Base-by-base conservation (phyloP, 2,888 invertebrate species). In the Fragum whitleyi region DNA sequence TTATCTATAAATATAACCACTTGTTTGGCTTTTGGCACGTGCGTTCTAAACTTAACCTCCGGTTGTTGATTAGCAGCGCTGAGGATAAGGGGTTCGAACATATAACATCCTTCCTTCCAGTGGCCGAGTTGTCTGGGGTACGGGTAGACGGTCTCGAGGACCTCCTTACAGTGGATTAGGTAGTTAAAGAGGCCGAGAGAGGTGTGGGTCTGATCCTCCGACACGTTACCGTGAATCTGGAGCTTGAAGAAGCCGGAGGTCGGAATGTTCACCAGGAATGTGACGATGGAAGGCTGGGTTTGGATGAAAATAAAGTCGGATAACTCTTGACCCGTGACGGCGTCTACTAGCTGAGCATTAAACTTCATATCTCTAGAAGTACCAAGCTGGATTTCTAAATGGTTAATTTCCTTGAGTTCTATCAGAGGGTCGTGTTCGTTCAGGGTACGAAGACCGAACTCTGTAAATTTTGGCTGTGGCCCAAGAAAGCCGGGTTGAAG, bases 41-140 rank as follows among this genome's bases (percentile, higher is more conserved):
- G 86, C 2, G 82, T 83, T 14, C 85, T 67, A 71, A 88, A 88
- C 36, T 87, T 87, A 53, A 87, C 86, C 32, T 86, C 82, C 36
- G 77, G 74, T 32, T 81, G 74, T 16, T 75, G 76, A 36, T 78
- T 79, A 9, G 74, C 81, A 0, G 83, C 75, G 19, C 83, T 76
- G 5, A 88, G 78, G 1, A 86, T 62, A 11, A 88, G 74, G 5
- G 88, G 88, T 57, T 88, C 81, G 36, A 84, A 82, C 88, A 88
- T 88, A 61, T 85, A 87, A 28, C 88, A 88, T 6, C 88, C 88
- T 74, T 88, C 88, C 59, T 88, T 88, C 88, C 88, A 88, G 71
- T 85, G 87, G 9, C 88, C 88, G 11, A 86, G 86, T 61, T 87
- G 87, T 21, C 87, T 77, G 0, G 88, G 88, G 59, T 85, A 88